Percentiles rank a stretch among this genome's conserved stretches.
Evolutionary conservation across 2,888 invertebrate genomes (phyloP).

Genomic region (Cosmia trapezina): DNA sequence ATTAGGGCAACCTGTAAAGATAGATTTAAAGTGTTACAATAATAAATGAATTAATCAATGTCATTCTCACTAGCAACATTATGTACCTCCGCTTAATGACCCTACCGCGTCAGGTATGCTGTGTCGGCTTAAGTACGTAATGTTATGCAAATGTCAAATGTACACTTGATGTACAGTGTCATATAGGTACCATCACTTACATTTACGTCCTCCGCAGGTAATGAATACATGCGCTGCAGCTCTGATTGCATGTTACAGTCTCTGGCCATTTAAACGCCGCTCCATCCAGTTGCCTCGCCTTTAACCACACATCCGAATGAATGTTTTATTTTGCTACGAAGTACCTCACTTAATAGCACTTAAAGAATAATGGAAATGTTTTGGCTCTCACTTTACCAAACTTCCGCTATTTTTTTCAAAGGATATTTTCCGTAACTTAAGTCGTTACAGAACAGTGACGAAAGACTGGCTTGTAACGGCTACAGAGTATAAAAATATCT

Average conservation of each 20-base stretch:
- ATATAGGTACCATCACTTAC: slow-evolving; percentile 29
- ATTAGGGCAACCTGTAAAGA: not conserved
- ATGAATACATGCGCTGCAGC: slow-evolving; percentile 42
- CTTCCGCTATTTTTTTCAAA: slow-evolving; percentile 37
- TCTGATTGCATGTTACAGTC: slow-evolving; percentile 50
- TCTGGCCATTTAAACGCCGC: slow-evolving; percentile 48
- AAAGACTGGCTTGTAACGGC: slow-evolving; percentile 31
- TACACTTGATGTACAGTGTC: too few relatives aligned
- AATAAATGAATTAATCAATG: not conserved
- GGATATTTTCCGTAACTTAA: slow-evolving; percentile 39
- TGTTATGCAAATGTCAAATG: slow-evolving; percentile 41
- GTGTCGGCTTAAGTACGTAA: slow-evolving; percentile 1
- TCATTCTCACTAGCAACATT: not conserved
- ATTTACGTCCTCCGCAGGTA: slow-evolving; percentile 51
- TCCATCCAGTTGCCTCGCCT: slow-evolving; percentile 38
- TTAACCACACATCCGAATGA: slow-evolving; percentile 43
- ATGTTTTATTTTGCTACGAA: slow-evolving; percentile 45
- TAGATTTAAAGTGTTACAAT: not conserved
- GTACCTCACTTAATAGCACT: slow-evolving; percentile 22
- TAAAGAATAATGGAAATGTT: slow-evolving; percentile 40
- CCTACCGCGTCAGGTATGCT: slow-evolving; percentile 4
- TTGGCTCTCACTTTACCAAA: slow-evolving; percentile 25
- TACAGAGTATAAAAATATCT: slow-evolving; percentile 25
- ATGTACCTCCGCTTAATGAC: slow-evolving; percentile 4
- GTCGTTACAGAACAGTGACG: slow-evolving; percentile 37